phyloP scores from a whole-genome alignment of 2,888 invertebrate species.

The Strigamia maritima region DNA sequence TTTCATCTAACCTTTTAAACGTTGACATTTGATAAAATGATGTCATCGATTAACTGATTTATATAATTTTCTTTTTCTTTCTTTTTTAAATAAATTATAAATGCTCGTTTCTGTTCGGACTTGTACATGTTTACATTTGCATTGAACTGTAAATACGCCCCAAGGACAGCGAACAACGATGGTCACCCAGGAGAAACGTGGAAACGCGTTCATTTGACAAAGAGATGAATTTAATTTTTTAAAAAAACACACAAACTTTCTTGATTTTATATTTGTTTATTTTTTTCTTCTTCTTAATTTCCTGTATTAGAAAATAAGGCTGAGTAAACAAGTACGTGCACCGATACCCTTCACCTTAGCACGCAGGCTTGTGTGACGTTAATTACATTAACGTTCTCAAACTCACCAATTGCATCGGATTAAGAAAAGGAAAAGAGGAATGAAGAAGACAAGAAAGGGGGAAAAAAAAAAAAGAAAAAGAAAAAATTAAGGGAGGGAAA shows the following conservation, averaged over 20 bases:
- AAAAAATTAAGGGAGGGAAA: slow-evolving; percentile 10
- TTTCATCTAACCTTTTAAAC: neutral
- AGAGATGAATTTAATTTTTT: neutral
- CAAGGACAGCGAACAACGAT: neutral
- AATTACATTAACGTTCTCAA: slow-evolving; percentile 30
- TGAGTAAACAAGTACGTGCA: slow-evolving; percentile 26
- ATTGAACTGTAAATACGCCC: neutral
- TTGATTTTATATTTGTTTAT: slow-evolving; percentile 9
- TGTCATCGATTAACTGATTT: neutral
- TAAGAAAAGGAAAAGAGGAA: slow-evolving; percentile 35
- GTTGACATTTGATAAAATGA: neutral
- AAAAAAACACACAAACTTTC: slow-evolving; percentile 16
- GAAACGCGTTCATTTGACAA: neutral
- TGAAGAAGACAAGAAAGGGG: neutral
- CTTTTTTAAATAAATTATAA: neutral
- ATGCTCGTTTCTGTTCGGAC: neutral
- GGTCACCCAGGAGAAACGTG: neutral
- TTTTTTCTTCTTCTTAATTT: neutral
- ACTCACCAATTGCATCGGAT: slow-evolving; percentile 30
- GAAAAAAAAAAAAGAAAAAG: slow-evolving; percentile 21
- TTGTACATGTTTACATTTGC: neutral
- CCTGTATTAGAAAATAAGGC: neutral
- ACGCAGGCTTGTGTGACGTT: slow-evolving; percentile 28
- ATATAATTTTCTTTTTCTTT: neutral
- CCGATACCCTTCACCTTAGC: slow-evolving; percentile 32